These are phyloP conservation scores for Phylloscopus whistleri DNA, from an alignment of 2,113 vertebrate genomes.

Conservation along the genomic window DNA sequence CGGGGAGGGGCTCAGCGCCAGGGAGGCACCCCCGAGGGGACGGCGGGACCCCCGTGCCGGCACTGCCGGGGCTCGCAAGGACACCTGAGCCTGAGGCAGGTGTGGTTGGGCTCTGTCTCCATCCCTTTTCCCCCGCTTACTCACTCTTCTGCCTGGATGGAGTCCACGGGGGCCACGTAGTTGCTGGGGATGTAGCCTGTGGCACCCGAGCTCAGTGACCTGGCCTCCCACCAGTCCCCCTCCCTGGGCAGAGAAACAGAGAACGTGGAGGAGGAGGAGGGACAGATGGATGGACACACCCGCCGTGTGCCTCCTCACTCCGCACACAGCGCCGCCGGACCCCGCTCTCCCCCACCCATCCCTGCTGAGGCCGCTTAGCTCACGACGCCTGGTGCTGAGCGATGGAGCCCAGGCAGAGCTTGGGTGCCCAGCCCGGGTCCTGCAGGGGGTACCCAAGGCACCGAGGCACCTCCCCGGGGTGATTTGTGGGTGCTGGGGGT, in stretches of 20 bases:
- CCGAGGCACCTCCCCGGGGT: no score
- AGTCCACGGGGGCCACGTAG: conserved; percentile 93
- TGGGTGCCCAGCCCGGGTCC: neutral
- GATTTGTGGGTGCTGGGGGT: neutral
- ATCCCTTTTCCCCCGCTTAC: neutral
- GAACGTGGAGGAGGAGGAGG: neutral
- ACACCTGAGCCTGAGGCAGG: neutral
- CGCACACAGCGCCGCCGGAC: neutral
- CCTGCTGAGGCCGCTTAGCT: neutral
- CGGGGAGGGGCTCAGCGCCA: fast-evolving
- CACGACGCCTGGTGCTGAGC: fast-evolving
- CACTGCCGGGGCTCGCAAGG: neutral
- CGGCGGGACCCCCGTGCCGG: neutral
- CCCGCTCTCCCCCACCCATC: neutral
- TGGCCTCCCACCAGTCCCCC: conserved; percentile 97
- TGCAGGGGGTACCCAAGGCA: neutral
- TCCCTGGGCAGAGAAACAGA: conserved; percentile 72
- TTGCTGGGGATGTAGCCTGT: conserved; percentile 95
- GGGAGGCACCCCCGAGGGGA: neutral
- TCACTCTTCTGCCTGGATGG: conserved; percentile 97
- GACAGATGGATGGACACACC: neutral
- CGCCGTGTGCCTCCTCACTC: no score
- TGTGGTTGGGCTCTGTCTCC: neutral
- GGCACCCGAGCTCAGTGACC: conserved; percentile 86
- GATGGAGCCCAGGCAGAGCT: neutral